These are phyloP conservation scores for Cassiopea xamachana DNA, from an alignment of 30 jellyfish, hydroid and myxozoan genomes.

Conservation along the genomic window DNA sequence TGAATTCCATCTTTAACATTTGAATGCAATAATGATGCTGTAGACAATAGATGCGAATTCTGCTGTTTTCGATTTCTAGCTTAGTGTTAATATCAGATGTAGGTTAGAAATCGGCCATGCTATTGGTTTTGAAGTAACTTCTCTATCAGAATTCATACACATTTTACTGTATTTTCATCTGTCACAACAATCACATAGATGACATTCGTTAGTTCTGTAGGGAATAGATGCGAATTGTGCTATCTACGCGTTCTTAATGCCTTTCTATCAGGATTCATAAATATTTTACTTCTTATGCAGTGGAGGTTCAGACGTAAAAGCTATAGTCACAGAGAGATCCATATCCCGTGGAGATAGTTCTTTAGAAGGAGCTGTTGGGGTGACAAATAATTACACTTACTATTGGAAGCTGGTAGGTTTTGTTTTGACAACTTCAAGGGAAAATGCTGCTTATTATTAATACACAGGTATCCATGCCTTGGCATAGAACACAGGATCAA, in stretches of 20 bases:
- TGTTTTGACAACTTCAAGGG: too few species aligned
- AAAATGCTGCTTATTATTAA: too few species aligned
- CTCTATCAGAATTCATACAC: background rate
- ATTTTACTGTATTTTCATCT: too few species aligned
- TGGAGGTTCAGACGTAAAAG: constrained; percentile 3
- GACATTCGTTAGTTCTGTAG: too few species aligned
- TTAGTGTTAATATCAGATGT: too few species aligned
- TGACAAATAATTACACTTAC: constrained; percentile 24
- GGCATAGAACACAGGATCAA: too few species aligned
- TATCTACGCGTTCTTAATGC: background rate
- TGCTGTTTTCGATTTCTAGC: background rate
- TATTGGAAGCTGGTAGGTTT: constrained; percentile 41
- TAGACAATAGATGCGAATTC: background rate
- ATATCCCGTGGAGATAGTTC: constrained; percentile 57
- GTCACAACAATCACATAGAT: too few species aligned
- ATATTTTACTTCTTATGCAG: background rate
- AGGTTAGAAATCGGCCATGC: too few species aligned
- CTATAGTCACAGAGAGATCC: constrained; percentile 26
- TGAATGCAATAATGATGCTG: too few species aligned
- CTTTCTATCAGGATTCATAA: background rate
- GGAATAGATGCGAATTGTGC: background rate
- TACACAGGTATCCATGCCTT: too few species aligned
- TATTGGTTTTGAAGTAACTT: too few species aligned
- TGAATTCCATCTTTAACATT: too few species aligned
- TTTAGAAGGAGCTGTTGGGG: constrained; percentile 42